Evolutionary conservation across 2,113 vertebrate species (phyloP).

Genomic region (Daboia siamensis): DNA sequence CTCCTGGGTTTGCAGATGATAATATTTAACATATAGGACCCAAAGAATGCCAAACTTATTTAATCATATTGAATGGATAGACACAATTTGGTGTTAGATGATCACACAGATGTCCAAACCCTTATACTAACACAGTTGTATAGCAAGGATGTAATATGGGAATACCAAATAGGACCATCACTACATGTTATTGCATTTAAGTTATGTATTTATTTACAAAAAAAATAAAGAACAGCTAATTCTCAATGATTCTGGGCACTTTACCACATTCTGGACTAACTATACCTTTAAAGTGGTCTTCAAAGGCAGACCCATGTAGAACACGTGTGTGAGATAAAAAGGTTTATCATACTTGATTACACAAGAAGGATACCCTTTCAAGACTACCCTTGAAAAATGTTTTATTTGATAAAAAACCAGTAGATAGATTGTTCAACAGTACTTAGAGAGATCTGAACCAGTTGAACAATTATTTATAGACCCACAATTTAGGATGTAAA

Average conservation of each 20-base stretch:
- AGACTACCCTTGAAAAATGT: not conserved
- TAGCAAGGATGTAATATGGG: not conserved
- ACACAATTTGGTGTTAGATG: not conserved
- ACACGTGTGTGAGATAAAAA: not conserved
- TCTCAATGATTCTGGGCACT: not conserved
- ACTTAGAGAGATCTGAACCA: not conserved
- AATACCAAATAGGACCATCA: not conserved
- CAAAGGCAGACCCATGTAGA: not conserved
- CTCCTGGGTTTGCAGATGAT: not conserved
- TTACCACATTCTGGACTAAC: not conserved
- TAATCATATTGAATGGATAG: not conserved
- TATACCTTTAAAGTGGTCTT: not conserved
- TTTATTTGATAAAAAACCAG: not conserved
- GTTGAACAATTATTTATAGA: not conserved
- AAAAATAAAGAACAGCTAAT: not conserved
- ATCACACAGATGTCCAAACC: not conserved
- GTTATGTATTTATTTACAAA: not conserved
- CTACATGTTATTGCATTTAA: not conserved
- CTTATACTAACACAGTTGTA: not conserved
- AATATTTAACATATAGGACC: not conserved
- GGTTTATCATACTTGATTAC: not conserved
- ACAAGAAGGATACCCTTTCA: not conserved
- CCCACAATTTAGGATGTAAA: not conserved
- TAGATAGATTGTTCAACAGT: not conserved
- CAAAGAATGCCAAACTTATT: not conserved